Percentiles rank a stretch among this genome's conserved stretches.
These are phyloP conservation scores for Leptinotarsa rubiginosa DNA, from an alignment of 2,888 invertebrate species.

Conservation along the genomic window DNA sequence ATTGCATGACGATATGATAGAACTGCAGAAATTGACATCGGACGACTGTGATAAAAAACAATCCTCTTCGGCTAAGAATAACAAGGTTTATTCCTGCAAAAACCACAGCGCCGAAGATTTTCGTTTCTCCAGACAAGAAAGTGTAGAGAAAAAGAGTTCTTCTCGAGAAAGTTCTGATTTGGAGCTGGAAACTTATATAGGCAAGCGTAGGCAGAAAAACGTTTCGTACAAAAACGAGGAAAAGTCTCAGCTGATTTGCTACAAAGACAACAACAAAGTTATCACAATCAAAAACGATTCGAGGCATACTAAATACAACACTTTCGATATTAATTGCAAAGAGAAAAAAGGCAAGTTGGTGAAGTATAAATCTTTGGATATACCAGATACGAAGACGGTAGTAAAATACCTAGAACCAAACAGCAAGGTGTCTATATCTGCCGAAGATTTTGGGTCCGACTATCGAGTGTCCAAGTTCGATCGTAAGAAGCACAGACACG, in stretches of 20 bases:
- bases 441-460: slow-evolving; percentile 61
- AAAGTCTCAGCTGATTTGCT: slow-evolving; percentile 63
- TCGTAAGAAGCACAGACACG: slow-evolving; percentile 63
- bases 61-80: slow-evolving; percentile 43
- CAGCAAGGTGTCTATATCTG: slow-evolving; percentile 63
- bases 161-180: slow-evolving; percentile 62
- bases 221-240: slow-evolving; percentile 60
- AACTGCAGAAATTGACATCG: slow-evolving; percentile 51
- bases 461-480: slow-evolving; percentile 59
- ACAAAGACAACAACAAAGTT: slow-evolving; percentile 61
- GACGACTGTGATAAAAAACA: slow-evolving; percentile 40
- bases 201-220: slow-evolving; percentile 52
- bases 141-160: slow-evolving; percentile 52
- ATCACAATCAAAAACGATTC: slow-evolving; percentile 61
- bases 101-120: slow-evolving; percentile 60
- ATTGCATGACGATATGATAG: slow-evolving; percentile 49
- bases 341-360: slow-evolving; percentile 58
- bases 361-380: slow-evolving; percentile 63
- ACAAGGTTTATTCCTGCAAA: slow-evolving; percentile 53
- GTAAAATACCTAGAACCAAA: slow-evolving; percentile 62
- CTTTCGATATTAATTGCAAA: slow-evolving; percentile 60
- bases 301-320: slow-evolving; percentile 63
- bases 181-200: slow-evolving; percentile 56
- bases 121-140: slow-evolving; percentile 47
- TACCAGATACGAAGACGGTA: slow-evolving; percentile 57